Evolutionary conservation across 2,113 vertebrate species (phyloP), one percentile per base, ranked within the genome.

Genomic region (Rallus limicola): DNA sequence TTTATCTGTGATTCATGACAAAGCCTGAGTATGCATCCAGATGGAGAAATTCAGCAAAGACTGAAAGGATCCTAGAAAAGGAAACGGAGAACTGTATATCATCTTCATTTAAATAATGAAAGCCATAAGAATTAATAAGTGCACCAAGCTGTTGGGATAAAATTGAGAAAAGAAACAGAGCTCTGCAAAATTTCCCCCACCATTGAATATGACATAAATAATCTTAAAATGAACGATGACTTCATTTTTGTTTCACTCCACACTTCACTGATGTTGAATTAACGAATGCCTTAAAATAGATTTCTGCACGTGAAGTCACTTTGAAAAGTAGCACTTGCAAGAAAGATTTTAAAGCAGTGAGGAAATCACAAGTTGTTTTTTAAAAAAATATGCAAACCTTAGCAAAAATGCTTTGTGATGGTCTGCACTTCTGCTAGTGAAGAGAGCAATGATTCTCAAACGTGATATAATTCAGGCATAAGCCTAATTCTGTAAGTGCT

Each of bases 81-180:
- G 96, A 96, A 96, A 84, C 15, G 0, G 83, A 92, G 79, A 86
- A 72, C 88, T 87, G 74, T 59, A 44, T 36, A 79, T 91, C 72
- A 77, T 95, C 74, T 86, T 94, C 76, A 72, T 92, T 92, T 94
- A 80, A 94, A 90, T 92, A 96, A 96, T 95, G 88, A 96, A 96
- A 96, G 81, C 92, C 95, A 82, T 95, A 95, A 94, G 95, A 96
- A 96, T 92, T 95, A 96, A 85, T 93, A 95, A 91, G 28, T 82
- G 65, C 78, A 96, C 58, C 69, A 92, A 92, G 93, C 62, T 72
- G 82, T 48, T 89, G 92, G 83, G 89, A 76, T 65, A 94, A 91
- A 92, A 79, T 34, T 56, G 65, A 94, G 93, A 94, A 82, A 92
- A 94, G 95, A 93, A 96, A 84, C 40, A 76, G 91, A 92, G 62